Conservation (phyloP, 2,797 vertebrate species). For the Mycteria americana region DNA sequence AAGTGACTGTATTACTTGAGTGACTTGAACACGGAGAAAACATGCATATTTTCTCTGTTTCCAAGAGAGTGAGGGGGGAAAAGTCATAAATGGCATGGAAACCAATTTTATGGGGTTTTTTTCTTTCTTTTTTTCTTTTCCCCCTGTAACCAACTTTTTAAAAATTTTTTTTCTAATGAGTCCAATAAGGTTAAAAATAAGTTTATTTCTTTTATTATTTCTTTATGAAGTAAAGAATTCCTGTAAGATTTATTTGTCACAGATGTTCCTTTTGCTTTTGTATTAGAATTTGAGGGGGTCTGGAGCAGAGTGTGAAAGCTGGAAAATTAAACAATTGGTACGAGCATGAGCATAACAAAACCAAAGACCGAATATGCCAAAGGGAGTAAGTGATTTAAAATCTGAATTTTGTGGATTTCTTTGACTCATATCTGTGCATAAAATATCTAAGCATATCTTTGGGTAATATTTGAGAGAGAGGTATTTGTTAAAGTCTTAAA, state of each 20-base stretch:
- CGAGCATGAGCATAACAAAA: not conserved
- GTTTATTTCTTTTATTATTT: not conserved
- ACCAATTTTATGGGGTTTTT: not conserved
- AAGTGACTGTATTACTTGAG: not conserved
- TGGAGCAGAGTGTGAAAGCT: not conserved
- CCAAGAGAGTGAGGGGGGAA: not conserved
- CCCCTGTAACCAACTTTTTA: not conserved
- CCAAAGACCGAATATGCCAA: not conserved
- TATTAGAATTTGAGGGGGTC: not conserved
- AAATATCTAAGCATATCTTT: slow-evolving; percentile 13
- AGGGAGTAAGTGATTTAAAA: not conserved
- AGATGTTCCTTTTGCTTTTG: not conserved
- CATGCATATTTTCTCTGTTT: not conserved
- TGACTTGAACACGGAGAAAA: not conserved
- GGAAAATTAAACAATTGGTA: not conserved
- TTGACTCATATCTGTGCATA: not conserved
- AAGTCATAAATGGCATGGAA: not conserved
- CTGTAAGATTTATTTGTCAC: not conserved
- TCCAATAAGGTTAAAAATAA: not conserved
- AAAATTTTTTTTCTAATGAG: not conserved
- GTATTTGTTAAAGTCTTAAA: not conserved
- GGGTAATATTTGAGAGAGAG: not conserved
- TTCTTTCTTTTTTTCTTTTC: not conserved
- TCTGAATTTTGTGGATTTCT: not conserved
- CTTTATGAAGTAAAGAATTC: not conserved